Evolutionary conservation across 1,140 invertebrate genomes (phyloP), one percentile per base, ranked within the genome.

Genomic region (Neodiprion pinetum): DNA sequence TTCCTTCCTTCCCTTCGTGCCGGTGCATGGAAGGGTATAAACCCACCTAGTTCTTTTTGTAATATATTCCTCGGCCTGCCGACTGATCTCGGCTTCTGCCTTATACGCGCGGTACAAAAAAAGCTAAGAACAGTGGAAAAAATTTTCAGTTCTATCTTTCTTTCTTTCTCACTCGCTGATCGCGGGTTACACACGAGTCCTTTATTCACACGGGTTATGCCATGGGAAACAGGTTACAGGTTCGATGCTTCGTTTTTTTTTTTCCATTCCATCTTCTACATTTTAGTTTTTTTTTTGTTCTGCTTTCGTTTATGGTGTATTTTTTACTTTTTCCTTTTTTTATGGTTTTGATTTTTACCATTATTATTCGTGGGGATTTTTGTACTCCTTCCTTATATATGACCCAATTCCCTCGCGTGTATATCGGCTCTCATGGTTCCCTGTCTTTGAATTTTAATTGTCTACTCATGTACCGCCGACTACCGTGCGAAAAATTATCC

Each of bases 141-240:
- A 61, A 9, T 61, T 61, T 61, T 17, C 9, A 12, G n/a, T 5
- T 61, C 53, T 4, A 17, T 12, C 53, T 61, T 3, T 61, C 11
- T 17, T 5, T 40, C 5, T 40, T 5, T 40, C 28, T 40, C 28
- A 1, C 28, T 40, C 28, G 1, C 28, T 40, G 28, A 40, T 40
- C 28, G 28, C 28, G 28, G 28, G 28, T 40, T 40, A 12, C 53
- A 61, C 53, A 12, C 53, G 53, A 61, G 53, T 61, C 9, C 53
- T 61, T 61, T 61, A 61, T 61, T 61, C 53, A 61, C 53, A 61
- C 53, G 53, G 53, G n/a, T 61, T 14, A 61, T 17, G 4, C 53
- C 53, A 61, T 61, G 53, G 53, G 53, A 61, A 61, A 61, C 53
- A 61, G 53, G 53, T 61, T 61, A 61, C 53, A 61, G 53, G 53